These are phyloP conservation scores for Netelia melanura DNA, from an alignment of 2,888 invertebrate genomes.

Conservation along the genomic window DNA sequence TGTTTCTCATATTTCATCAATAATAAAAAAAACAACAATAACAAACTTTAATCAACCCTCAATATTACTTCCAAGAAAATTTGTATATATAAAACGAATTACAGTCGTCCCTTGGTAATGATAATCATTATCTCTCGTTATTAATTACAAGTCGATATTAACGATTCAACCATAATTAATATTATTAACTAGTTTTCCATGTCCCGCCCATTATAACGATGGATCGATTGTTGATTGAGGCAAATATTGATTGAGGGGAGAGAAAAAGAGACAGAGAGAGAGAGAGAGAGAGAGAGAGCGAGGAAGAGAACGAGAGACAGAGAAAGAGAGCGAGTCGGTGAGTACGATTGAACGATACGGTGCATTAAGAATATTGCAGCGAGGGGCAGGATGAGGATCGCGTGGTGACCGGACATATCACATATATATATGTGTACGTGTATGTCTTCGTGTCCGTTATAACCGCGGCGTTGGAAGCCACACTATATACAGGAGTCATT, in stretches of 20 bases:
- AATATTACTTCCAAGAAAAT: too few species aligned
- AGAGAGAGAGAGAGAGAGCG: conserved; percentile 2
- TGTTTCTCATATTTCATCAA: too few species aligned
- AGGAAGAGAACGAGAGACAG: conserved; percentile 5
- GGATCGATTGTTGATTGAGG: background rate
- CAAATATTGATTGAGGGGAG: background rate
- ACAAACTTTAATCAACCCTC: too few species aligned
- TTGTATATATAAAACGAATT: too few species aligned
- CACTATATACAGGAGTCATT: conserved; percentile 56
- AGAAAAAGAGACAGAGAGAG: conserved; percentile 2
- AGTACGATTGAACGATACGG: conserved; percentile 41
- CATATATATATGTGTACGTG: conserved; percentile 58
- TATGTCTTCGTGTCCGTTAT: conserved; percentile 28
- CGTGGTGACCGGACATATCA: conserved; percentile 77
- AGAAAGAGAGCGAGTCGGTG: conserved; percentile 16
- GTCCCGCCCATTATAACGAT: background rate
- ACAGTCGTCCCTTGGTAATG: too few species aligned
- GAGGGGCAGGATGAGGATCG: conserved; percentile 67
- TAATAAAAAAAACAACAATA: too few species aligned
- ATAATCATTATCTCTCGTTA: too few species aligned
- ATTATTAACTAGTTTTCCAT: too few species aligned
- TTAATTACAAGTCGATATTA: too few species aligned
- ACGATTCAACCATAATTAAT: too few species aligned
- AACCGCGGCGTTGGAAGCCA: conserved; percentile 34
- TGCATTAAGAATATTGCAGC: conserved; percentile 51